These are phyloP conservation scores for Thaumatotibia leucotreta DNA, from an alignment of 1,140 invertebrate species.

Conservation along the genomic window DNA sequence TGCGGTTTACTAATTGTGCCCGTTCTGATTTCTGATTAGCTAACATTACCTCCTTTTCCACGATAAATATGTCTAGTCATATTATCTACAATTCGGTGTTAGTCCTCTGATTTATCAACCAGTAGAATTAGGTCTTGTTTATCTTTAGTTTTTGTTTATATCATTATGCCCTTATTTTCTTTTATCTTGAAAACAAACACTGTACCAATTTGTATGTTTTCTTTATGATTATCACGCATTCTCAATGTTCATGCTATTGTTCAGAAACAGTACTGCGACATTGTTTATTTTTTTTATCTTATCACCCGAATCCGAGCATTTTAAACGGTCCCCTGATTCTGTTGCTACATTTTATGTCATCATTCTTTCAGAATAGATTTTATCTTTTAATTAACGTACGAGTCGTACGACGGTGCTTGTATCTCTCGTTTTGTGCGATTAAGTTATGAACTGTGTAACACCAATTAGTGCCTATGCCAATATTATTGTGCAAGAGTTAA, in stretches of 20 bases:
- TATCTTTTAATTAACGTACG: not conserved
- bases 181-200: not conserved
- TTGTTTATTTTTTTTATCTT: conserved; percentile 10
- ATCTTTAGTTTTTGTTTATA: too few relatives aligned
- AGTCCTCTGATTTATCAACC: too few relatives aligned
- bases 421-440: not conserved
- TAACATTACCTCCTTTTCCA: too few relatives aligned
- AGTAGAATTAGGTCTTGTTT: too few relatives aligned
- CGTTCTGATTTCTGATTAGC: too few relatives aligned
- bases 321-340: not conserved
- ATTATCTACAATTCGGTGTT: too few relatives aligned
- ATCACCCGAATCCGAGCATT: not conserved
- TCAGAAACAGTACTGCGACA: not conserved
- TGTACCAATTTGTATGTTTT: not conserved
- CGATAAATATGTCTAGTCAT: too few relatives aligned
- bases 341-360: conserved; percentile 7
- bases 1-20: too few relatives aligned
- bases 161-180: too few relatives aligned
- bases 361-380: not conserved
- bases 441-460: too few relatives aligned
- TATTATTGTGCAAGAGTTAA: not conserved
- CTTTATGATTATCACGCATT: not conserved
- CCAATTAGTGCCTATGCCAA: not conserved
- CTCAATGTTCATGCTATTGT: not conserved
- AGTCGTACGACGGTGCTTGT: not conserved